Conservation (phyloP, 2,888 invertebrate genomes). For the Pomacea canaliculata region DNA sequence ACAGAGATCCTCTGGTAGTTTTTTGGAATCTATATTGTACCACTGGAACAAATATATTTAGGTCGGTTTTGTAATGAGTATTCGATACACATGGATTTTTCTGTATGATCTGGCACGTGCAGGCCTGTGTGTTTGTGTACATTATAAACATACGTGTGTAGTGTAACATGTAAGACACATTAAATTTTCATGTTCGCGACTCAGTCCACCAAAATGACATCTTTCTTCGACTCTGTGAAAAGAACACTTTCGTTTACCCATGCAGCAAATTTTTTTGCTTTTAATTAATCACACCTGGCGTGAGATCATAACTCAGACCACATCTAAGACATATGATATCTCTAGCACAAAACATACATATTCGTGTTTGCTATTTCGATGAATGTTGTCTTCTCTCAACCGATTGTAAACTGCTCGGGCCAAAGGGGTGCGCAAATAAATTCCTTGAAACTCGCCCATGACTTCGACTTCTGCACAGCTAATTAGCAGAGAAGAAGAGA, state of each 20-base stretch:
- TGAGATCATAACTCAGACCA: too few relatives aligned
- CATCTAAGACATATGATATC: too few relatives aligned
- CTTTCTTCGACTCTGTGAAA: neutral
- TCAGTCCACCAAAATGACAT: neutral
- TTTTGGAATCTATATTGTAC: constrained; percentile 56
- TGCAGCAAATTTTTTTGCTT: too few relatives aligned
- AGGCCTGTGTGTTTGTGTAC: too few relatives aligned
- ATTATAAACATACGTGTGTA: too few relatives aligned
- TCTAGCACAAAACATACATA: constrained; percentile 45
- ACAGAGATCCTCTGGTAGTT: constrained; percentile 51
- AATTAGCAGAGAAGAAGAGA: too few relatives aligned
- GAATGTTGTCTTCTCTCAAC: constrained; percentile 51
- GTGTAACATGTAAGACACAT: too few relatives aligned
- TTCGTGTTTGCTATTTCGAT: constrained; percentile 49
- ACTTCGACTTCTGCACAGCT: neutral
- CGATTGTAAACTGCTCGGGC: constrained; percentile 53
- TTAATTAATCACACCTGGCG: too few relatives aligned
- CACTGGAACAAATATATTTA: constrained; percentile 52
- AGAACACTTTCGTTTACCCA: neutral
- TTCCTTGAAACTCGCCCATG: constrained; percentile 15
- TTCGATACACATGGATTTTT: neutral
- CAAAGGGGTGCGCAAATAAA: constrained; percentile 62
- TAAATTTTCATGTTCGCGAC: neutral
- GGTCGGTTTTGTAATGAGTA: neutral
- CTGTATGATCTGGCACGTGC: neutral